These are phyloP conservation scores for Epinephelus cyanopodus DNA, from an alignment of 2,113 vertebrate species.

Conservation along the genomic window DNA sequence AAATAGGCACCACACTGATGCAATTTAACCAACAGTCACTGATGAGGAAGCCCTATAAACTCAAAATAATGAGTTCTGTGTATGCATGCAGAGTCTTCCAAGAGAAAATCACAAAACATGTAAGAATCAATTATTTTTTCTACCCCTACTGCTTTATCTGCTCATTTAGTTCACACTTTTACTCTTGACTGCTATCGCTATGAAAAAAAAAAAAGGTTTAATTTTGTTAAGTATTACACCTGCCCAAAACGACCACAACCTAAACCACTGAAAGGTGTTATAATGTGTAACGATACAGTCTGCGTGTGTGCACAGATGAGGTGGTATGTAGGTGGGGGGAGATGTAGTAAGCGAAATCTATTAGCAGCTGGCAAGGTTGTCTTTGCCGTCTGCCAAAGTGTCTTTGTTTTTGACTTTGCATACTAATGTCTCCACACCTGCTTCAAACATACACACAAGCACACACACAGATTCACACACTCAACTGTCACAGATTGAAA, in stretches of 20 bases:
- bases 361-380: constrained; percentile 54
- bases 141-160: neutral
- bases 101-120: neutral
- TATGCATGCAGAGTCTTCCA: neutral
- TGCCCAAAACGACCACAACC: neutral
- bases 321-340: constrained; percentile 12
- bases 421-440: constrained; percentile 56
- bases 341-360: constrained; percentile 45
- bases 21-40: neutral
- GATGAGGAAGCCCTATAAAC: neutral
- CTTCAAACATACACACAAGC: neutral
- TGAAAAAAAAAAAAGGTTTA: neutral
- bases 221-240: constrained; percentile 7
- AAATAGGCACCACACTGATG: too few relatives aligned
- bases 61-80: neutral
- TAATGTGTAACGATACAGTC: neutral
- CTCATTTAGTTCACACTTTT: constrained; percentile 37
- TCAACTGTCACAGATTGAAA: neutral
- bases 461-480: neutral
- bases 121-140: neutral
- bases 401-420: constrained; percentile 60
- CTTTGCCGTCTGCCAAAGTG: constrained; percentile 43
- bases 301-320: neutral
- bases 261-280: constrained; percentile 7
- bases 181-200: constrained; percentile 36